Conservation (phyloP, 1,140 invertebrate species). For the Rhagoletis zephyria region DNA sequence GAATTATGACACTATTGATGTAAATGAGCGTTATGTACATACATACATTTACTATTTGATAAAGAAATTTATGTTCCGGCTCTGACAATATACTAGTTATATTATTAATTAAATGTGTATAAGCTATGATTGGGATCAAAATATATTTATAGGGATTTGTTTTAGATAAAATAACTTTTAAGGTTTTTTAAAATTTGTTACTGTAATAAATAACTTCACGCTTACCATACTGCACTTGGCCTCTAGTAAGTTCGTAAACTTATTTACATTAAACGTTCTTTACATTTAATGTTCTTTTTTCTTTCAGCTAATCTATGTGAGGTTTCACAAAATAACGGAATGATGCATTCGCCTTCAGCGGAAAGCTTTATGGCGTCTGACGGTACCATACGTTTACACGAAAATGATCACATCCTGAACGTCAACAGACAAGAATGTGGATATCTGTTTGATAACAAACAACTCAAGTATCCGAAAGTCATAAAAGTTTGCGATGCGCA, state of each 20-base stretch:
- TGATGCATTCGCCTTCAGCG: not conserved
- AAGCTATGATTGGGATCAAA: too few relatives aligned
- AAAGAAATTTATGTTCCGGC: too few relatives aligned
- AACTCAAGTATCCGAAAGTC: not conserved
- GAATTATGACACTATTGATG: too few relatives aligned
- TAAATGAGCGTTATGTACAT: too few relatives aligned
- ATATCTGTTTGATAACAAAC: not conserved
- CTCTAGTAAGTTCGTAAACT: slow-evolving; percentile 34
- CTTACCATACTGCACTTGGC: slow-evolving; percentile 21
- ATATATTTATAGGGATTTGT: too few relatives aligned
- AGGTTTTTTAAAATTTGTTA: too few relatives aligned
- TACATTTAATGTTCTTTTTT: slow-evolving; percentile 14
- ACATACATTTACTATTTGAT: too few relatives aligned
- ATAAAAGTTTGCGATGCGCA: not conserved
- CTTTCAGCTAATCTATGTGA: slow-evolving; percentile 5
- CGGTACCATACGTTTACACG: not conserved
- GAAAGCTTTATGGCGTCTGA: not conserved
- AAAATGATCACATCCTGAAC: not conserved
- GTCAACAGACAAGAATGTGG: not conserved
- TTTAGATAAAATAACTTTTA: too few relatives aligned
- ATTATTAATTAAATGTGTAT: too few relatives aligned
- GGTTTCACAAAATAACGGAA: not conserved
- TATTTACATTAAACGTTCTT: slow-evolving; percentile 11
- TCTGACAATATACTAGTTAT: too few relatives aligned
- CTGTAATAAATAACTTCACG: not conserved